Conservation (phyloP, 1,140 invertebrate genomes). For the Odontomachus brunneus region DNA sequence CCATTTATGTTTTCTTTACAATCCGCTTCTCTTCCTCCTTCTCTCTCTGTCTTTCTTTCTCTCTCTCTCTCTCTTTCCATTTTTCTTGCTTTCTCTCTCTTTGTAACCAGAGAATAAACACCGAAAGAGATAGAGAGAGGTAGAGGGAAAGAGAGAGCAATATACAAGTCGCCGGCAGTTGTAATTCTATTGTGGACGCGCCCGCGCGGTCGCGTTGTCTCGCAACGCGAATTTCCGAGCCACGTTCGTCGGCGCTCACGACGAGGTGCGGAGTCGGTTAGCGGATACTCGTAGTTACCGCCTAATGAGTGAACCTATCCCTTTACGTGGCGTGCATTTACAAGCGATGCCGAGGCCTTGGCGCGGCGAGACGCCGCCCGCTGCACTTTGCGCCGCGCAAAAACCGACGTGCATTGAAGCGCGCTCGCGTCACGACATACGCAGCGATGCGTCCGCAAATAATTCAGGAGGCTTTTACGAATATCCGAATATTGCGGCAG, state of each 20-base stretch:
- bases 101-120: constrained; percentile 56
- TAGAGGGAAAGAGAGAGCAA: constrained; percentile 46
- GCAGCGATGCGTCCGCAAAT: constrained; percentile 27
- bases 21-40: not conserved
- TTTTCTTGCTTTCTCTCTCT: constrained; percentile 14
- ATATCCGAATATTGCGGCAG: constrained; percentile 40
- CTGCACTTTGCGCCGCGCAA: constrained; percentile 29
- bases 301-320: constrained; percentile 76
- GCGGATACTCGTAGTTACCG: constrained; percentile 72
- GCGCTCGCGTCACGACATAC: not conserved
- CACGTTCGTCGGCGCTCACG: constrained; percentile 25
- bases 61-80: not conserved
- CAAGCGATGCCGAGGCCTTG: constrained; percentile 24
- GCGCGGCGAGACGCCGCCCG: not conserved
- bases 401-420: constrained; percentile 43
- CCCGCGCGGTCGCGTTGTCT: constrained; percentile 39
- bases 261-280: constrained; percentile 64
- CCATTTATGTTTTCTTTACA: not conserved
- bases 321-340: constrained; percentile 73
- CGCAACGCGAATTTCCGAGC: constrained; percentile 62
- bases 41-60: not conserved
- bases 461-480: constrained; percentile 62
- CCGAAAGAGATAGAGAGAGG: constrained; percentile 38
- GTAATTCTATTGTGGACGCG: constrained; percentile 66
- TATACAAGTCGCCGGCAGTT: constrained; percentile 53